Base-by-base conservation (phyloP, 1,140 invertebrate genomes). In the Hycleus phaleratus region DNA sequence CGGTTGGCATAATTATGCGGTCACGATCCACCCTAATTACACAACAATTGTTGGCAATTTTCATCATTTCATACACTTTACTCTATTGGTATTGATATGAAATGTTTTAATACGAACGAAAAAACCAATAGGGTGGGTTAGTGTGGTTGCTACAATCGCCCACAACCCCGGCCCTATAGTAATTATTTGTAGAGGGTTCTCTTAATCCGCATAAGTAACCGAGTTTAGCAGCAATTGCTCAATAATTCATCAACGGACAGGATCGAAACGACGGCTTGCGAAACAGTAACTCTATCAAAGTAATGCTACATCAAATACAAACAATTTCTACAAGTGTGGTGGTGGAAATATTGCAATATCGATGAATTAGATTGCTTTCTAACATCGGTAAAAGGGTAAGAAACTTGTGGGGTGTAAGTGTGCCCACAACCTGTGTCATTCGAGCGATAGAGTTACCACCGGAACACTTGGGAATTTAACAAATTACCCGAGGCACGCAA, bases 391-490 rank as follows among this genome's bases (percentile, higher is more conserved):
- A 18, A 18, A 18, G 32, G 4, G 7, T 32, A 32, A 32, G 32
- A 7, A 32, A 32, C 32, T 32, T 32, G 32, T 32, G 32, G 32
- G 32, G 32, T 32, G 7, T 32, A 4, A 43, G 39, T 38, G 32
- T 32, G 32, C 32, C 38, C 4, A 25, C 26, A 51, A 51, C 48
- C 48, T 24, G 56, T 53, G 49, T 58, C 50, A 58, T 52, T 58
- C 43, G 45, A 58, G 51, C 56, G 49, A 58, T 58, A 50, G 47
- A 44, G 56, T 58, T 58, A 48, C 32, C 32, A 32, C 42, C 11
- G 32, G n/a, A 57, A 44, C 48, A 47, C 56, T 47, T 47, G 56
- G 56, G 56, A 58, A 52, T 53, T 52, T 58, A 58, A 58, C 48
- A 58, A 58, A 58, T 58, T 58, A 58, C 56, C 49, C 43, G 45